A percentile compares a stretch with the other conserved stretches of the same genome.
Evolutionary conservation across 2,797 vertebrate genomes (phyloP).

Genomic region (Acanthis flammea): DNA sequence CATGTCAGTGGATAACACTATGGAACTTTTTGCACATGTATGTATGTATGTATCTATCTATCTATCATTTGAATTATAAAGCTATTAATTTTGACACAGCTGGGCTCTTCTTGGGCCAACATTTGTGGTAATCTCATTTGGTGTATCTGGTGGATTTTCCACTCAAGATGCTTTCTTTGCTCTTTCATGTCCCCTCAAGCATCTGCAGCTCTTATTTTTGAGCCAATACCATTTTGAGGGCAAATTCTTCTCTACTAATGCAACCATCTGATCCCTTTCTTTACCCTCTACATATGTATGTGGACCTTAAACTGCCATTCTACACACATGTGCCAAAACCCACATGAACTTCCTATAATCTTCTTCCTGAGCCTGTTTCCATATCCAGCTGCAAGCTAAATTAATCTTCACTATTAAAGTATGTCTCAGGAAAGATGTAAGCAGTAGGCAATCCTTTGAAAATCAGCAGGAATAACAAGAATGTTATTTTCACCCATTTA

Average conservation of each 20-base stretch:
- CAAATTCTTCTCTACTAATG: background rate
- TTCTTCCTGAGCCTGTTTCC: background rate
- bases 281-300: background rate
- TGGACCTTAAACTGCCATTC: background rate
- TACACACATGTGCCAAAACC: background rate
- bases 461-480: background rate
- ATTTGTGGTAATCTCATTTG: background rate
- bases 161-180: background rate
- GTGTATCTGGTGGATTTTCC: background rate
- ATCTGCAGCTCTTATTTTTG: background rate
- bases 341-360: background rate
- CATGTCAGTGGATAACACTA: background rate
- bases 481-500: background rate
- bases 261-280: background rate
- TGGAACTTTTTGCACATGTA: background rate
- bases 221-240: background rate
- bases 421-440: background rate
- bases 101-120: background rate
- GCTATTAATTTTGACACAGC: background rate
- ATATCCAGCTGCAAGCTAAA: background rate
- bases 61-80: background rate
- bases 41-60: background rate
- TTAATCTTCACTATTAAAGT: background rate
- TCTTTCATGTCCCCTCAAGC: background rate
- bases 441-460: background rate